phyloP scores from a whole-genome alignment of 2,888 invertebrate species.

The Congeria kusceri region DNA sequence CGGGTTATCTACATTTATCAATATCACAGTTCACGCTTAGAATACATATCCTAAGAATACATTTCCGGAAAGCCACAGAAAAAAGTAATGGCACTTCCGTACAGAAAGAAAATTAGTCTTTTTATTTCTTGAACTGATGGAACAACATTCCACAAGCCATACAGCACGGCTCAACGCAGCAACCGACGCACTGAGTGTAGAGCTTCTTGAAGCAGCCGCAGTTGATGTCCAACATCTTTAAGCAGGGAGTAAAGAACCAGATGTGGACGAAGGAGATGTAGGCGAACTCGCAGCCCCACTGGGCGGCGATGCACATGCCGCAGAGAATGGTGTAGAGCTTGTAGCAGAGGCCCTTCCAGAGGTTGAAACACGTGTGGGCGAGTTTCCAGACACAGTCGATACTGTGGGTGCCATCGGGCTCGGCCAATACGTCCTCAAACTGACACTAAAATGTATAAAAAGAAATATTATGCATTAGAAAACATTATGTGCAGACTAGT shows the following conservation, averaged over 20 bases:
- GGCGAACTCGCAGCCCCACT: slow-evolving; percentile 85
- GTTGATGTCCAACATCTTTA: slow-evolving; percentile 89
- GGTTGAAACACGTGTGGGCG: slow-evolving; percentile 88
- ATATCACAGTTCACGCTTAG: too few species aligned
- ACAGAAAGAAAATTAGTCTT: too few species aligned
- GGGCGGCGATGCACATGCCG: slow-evolving; percentile 89
- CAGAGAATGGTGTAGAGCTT: slow-evolving; percentile 89
- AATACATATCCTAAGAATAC: too few species aligned
- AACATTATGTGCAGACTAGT: too few species aligned
- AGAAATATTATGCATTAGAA: too few species aligned
- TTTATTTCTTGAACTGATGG: slow-evolving; percentile 64
- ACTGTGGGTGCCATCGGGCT: slow-evolving; percentile 78
- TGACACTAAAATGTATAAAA: slow-evolving; percentile 56
- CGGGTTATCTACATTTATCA: too few species aligned
- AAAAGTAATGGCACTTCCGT: too few species aligned
- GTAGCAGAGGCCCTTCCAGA: slow-evolving; percentile 90
- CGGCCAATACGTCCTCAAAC: slow-evolving; percentile 70
- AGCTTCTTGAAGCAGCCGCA: slow-evolving; percentile 64
- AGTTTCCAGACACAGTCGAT: slow-evolving; percentile 91
- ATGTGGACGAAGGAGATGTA: slow-evolving; percentile 88
- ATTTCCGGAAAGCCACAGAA: too few species aligned
- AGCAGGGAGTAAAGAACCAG: slow-evolving; percentile 90
- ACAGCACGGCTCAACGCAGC: slow-evolving; percentile 71
- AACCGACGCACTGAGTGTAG: slow-evolving; percentile 87
- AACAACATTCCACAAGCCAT: slow-evolving; percentile 69